Base-by-base conservation (phyloP, 2,113 vertebrate genomes). In the Sterrhoptilus dennistouni region DNA sequence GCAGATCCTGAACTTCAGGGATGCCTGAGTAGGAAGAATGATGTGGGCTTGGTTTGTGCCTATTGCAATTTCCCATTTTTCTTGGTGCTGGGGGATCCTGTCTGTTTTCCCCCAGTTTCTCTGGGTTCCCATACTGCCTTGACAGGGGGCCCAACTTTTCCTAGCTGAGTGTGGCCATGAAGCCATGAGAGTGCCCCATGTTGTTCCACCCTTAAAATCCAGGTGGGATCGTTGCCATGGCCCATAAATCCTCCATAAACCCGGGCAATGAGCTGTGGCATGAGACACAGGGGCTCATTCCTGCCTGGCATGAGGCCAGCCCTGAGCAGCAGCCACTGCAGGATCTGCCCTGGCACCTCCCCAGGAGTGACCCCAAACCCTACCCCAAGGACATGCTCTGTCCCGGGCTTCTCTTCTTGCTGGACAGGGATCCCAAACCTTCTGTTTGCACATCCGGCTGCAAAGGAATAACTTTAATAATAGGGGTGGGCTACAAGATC, bases 201-300 rank as follows among this genome's bases (percentile, higher is more conserved):
- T 83, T 87, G 29, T 70, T 90, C 60, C 71, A 35, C 44, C 35
- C 64, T 92, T 92, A 84, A 96, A 83, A 78, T 54, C 85, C 79
- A 74, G 53, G 8, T 72, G 14, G 33, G 52, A 44, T 95, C 44
- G 2, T 29, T 53, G 42, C 59, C 94, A 93, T 35, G 70, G 83
- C 76, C 91, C 93, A 91, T 94, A 78, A 94, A 93, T 47, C 50
- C 82, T 85, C 42, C 63, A 83, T 69, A 91, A 97, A 90, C 64
- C 74, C 77, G 66, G 61, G 94, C 91, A 95, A 91, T 88, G 71
- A 29, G 74, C 33, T 70, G 69, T 69, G 93, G 70, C 94, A 49
- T 17, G 77, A 92, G 72, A 12, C 36, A 76, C 0, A 0, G 64
- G 54, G 42, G 36, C 71, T 86, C 72, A 16, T 42, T 87, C 78